Conservation (phyloP, 2,797 vertebrate genomes). For the Hyperoplus immaculatus region DNA sequence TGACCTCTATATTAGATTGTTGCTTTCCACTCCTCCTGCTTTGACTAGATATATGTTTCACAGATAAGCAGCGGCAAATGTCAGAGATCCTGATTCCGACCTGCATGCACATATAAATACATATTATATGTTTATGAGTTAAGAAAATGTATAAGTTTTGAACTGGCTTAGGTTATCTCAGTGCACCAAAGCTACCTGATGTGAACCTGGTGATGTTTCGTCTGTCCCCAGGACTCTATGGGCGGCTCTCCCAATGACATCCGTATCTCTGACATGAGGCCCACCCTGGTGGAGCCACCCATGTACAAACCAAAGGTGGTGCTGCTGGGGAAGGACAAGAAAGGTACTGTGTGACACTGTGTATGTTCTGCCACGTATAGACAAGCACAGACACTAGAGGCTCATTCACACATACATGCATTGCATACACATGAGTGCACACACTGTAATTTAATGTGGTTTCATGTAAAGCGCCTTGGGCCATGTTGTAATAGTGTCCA, state of each 20-base stretch:
- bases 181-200: neutral
- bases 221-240: conserved; percentile 91
- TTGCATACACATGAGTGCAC: conserved; percentile 10
- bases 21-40: too few relatives aligned
- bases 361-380: neutral
- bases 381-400: neutral
- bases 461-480: conserved; percentile 40
- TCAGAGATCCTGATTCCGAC: too few relatives aligned
- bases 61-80: neutral
- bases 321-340: conserved; percentile 98
- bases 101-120: too few relatives aligned
- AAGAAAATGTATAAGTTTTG: too few relatives aligned
- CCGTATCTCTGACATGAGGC: conserved; percentile 98
- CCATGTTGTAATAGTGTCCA: conserved; percentile 56
- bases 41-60: neutral
- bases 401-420: neutral
- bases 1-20: too few relatives aligned
- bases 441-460: conserved; percentile 37
- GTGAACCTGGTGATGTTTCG: conserved; percentile 14
- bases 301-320: conserved; percentile 99
- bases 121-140: too few relatives aligned
- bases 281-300: conserved; percentile 95
- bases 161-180: neutral
- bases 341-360: conserved; percentile 87
- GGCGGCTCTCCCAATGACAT: conserved; percentile 97